Evolutionary conservation across 2,113 vertebrate species (phyloP).

Genomic region (Cyanistes caeruleus): DNA sequence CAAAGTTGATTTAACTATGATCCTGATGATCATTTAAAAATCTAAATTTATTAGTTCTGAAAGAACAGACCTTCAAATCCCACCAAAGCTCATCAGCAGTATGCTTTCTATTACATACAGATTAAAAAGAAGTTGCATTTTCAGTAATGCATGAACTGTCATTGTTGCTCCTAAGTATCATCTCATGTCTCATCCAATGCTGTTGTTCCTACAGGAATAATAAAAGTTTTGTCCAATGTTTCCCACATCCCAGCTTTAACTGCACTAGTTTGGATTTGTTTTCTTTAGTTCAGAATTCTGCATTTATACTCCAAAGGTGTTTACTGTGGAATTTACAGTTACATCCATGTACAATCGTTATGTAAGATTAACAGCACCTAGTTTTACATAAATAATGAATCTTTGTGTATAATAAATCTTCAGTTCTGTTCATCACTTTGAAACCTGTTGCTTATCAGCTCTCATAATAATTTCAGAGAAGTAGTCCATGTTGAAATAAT

Average conservation of each 20-base stretch:
- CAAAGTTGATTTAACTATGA: background rate
- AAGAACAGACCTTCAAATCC: background rate
- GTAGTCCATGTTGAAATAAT: background rate
- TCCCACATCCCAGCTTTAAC: background rate
- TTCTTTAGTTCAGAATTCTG: background rate
- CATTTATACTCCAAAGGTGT: background rate
- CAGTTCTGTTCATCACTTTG: background rate
- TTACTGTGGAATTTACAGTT: background rate
- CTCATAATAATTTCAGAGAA: background rate
- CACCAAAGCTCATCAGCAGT: background rate
- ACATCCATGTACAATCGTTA: background rate
- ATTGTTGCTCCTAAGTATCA: background rate
- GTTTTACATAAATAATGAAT: background rate
- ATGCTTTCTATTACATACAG: background rate
- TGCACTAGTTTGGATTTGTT: background rate
- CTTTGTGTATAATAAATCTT: background rate
- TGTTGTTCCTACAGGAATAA: background rate
- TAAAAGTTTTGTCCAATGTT: background rate
- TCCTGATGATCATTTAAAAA: background rate
- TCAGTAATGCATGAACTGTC: background rate
- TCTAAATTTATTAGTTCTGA: background rate
- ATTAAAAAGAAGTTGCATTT: background rate
- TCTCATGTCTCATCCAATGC: background rate
- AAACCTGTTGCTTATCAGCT: background rate
- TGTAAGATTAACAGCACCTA: background rate